A percentile compares a stretch with the other conserved stretches of the same genome.
Conservation (phyloP, 1,140 invertebrate genomes). For the Drosophila seguyi region DNA sequence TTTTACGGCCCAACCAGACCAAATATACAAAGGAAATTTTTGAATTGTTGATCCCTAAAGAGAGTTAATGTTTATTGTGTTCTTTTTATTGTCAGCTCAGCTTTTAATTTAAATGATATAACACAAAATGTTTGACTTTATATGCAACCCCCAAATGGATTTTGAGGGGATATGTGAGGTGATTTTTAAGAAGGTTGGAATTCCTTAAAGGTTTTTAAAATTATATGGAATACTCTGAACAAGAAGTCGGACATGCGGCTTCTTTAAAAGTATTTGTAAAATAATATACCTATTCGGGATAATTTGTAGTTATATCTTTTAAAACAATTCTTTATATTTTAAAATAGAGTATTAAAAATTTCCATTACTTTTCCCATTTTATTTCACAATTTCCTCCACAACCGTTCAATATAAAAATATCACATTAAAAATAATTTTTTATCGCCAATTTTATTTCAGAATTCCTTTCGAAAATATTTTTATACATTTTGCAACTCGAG, state of each 20-base stretch:
- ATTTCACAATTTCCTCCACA: background rate
- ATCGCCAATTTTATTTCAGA: conserved; percentile 69
- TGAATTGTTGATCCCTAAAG: conserved; percentile 59
- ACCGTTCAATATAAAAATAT: conserved; percentile 59
- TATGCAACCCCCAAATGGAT: conserved; percentile 22
- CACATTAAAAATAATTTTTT: conserved; percentile 77
- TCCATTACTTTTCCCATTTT: background rate
- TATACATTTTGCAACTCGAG: conserved; percentile 12
- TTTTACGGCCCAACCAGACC: conserved; percentile 61
- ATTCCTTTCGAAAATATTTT: conserved; percentile 54
- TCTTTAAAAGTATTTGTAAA: background rate
- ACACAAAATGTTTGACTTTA: conserved; percentile 63
- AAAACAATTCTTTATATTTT: background rate
- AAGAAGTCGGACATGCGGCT: too few species aligned
- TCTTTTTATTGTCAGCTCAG: conserved; percentile 76
- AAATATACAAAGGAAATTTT: conserved; percentile 43
- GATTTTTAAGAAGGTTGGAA: conserved; percentile 11
- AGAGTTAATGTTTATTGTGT: conserved; percentile 55
- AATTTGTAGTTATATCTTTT: background rate
- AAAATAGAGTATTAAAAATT: background rate
- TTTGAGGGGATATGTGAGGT: conserved; percentile 25
- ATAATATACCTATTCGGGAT: background rate
- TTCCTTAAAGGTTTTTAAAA: background rate
- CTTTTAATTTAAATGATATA: conserved; percentile 82
- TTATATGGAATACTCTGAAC: background rate